A percentile compares a stretch with the other conserved stretches of the same genome.
These are phyloP conservation scores for Pteropus alecto DNA, from an alignment of 2,113 vertebrate genomes.

Conservation along the genomic window DNA sequence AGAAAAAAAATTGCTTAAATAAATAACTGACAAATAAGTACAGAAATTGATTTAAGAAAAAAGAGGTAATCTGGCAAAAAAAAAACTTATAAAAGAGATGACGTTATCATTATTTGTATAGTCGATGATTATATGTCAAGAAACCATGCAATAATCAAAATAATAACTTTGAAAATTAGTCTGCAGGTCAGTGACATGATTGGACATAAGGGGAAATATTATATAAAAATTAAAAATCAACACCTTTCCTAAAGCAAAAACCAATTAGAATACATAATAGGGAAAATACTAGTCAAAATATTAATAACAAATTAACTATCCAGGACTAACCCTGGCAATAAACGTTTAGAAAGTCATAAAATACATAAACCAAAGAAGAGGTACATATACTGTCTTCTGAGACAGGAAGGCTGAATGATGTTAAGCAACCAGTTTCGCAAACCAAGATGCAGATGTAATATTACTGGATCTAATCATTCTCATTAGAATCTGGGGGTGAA, in stretches of 20 bases:
- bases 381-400: not conserved
- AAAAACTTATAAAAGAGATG: not conserved
- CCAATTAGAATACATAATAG: not conserved
- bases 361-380: not conserved
- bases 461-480: not conserved
- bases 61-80: not conserved
- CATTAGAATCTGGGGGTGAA: not conserved
- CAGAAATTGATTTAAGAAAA: not conserved
- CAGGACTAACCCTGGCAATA: not conserved
- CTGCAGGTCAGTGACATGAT: not conserved
- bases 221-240: conserved; percentile 19
- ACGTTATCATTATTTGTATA: conserved; percentile 14
- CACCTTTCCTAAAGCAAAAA: not conserved
- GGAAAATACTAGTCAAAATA: not conserved
- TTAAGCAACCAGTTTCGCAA: not conserved
- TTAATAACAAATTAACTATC: not conserved
- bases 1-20: not conserved
- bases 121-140: not conserved
- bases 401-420: not conserved
- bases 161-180: not conserved
- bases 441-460: not conserved
- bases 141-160: conserved; percentile 10
- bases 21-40: conserved; percentile 19
- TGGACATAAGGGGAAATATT: not conserved
- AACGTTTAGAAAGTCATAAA: not conserved